A percentile compares a stretch with the other conserved stretches of the same genome.
phyloP scores from a whole-genome alignment of 1,140 invertebrate species.

The Cheumatopsyche charites region DNA sequence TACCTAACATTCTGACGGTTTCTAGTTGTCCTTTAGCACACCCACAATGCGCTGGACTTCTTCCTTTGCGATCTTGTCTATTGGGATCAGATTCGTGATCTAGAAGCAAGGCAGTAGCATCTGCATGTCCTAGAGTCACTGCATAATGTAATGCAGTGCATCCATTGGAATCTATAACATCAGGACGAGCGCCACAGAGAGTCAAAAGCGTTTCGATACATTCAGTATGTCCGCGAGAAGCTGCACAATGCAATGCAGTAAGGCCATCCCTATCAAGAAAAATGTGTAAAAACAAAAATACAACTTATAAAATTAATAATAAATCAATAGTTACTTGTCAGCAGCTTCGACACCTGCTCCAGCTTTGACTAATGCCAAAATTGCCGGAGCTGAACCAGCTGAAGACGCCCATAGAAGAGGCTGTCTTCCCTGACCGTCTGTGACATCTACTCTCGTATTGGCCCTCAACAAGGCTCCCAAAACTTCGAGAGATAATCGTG shows the following conservation, averaged over 20 bases:
- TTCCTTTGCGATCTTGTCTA: conserved; percentile 88
- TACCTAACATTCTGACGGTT: conserved; percentile 63
- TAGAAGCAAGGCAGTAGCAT: conserved; percentile 88
- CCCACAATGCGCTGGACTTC: conserved; percentile 83
- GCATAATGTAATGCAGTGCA: conserved; percentile 97
- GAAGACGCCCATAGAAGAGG: conserved; percentile 97
- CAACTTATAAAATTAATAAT: conserved; percentile 9
- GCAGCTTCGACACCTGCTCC: conserved; percentile 78
- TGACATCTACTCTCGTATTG: conserved; percentile 80
- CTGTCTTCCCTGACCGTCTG: conserved; percentile 89
- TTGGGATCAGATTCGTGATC: conserved; percentile 89
- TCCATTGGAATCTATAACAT: conserved; percentile 86
- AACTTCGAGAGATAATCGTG: conserved; percentile 76
- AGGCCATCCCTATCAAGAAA: conserved; percentile 71
- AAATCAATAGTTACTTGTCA: conserved; percentile 67
- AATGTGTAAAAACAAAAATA: neutral
- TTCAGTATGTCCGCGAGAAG: conserved; percentile 91
- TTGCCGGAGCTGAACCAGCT: conserved; percentile 90
- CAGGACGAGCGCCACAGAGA: conserved; percentile 85
- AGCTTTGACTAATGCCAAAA: conserved; percentile 83
- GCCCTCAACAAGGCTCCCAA: conserved; percentile 82
- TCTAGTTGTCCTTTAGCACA: conserved; percentile 92
- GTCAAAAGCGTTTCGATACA: conserved; percentile 90
- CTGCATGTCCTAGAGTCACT: conserved; percentile 92
- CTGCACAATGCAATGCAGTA: conserved; percentile 93